These are phyloP conservation scores for Catharus ustulatus DNA, from an alignment of 2,797 vertebrate genomes.

Conservation along the genomic window DNA sequence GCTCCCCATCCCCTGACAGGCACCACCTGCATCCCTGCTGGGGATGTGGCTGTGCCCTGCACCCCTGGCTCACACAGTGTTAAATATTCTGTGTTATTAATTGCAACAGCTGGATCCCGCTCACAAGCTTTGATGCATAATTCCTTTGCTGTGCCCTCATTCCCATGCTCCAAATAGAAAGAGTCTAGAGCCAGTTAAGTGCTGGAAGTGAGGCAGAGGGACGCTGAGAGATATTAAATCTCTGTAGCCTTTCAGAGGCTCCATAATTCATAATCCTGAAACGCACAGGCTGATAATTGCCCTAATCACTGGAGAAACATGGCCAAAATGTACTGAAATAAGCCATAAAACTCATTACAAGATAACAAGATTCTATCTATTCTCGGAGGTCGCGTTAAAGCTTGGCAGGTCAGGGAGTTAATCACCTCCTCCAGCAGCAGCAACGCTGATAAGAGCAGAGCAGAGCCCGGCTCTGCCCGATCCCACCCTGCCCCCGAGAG, in stretches of 20 bases:
- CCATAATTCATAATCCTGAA: constrained; percentile 79
- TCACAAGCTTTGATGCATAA: background rate
- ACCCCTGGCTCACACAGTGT: fast-evolving
- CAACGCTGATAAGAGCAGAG: background rate
- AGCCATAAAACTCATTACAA: constrained; percentile 81
- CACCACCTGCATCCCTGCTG: fast-evolving
- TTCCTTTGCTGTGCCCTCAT: background rate
- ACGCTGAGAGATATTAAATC: constrained; percentile 14
- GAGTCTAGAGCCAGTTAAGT: background rate
- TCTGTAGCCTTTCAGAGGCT: constrained; percentile 57
- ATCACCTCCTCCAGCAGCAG: constrained; percentile 68
- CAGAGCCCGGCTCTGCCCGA: background rate
- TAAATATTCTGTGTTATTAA: fast-evolving
- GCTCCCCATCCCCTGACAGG: background rate
- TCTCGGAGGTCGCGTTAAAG: constrained; percentile 73
- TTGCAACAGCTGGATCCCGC: background rate
- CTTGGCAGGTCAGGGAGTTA: constrained; percentile 74
- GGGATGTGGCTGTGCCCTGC: background rate
- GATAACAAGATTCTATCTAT: constrained; percentile 81
- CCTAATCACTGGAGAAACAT: constrained; percentile 79
- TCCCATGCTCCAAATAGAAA: background rate
- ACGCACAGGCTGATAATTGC: constrained; percentile 73
- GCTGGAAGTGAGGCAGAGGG: background rate
- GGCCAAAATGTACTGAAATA: constrained; percentile 78
- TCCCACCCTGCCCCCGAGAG: background rate